Evolutionary conservation across 2,888 invertebrate species (phyloP).

Genomic region (Drosophila recens): DNA sequence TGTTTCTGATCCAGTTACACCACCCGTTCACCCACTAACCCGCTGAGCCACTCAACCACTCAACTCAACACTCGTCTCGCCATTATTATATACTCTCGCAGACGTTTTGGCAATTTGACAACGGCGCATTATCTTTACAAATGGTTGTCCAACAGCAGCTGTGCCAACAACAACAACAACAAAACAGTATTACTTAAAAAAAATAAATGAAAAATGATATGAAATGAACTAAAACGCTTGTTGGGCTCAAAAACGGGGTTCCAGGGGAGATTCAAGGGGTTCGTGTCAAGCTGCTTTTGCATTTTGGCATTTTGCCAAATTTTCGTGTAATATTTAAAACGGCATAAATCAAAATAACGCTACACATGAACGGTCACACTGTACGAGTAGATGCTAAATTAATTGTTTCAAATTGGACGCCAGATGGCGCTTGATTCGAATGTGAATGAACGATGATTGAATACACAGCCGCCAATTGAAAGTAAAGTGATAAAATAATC

Average conservation of each 20-base stretch:
- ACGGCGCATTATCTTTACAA: slow-evolving; percentile 74
- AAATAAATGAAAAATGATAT: slow-evolving; percentile 69
- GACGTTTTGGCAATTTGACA: slow-evolving; percentile 75
- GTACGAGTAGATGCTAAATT: slow-evolving; percentile 35
- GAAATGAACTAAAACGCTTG: slow-evolving; percentile 23
- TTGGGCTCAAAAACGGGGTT: not conserved
- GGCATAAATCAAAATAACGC: slow-evolving; percentile 67
- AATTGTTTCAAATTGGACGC: slow-evolving; percentile 55
- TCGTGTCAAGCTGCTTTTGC: slow-evolving; percentile 43
- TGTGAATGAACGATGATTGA: slow-evolving; percentile 22
- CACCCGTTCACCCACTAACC: not conserved
- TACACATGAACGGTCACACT: slow-evolving; percentile 24
- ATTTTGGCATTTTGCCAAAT: slow-evolving; percentile 54
- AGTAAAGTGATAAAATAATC: slow-evolving; percentile 7
- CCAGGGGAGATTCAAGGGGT: slow-evolving; percentile 1
- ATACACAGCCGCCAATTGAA: not conserved
- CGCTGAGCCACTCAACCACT: not conserved
- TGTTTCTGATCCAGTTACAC: slow-evolving; percentile 34
- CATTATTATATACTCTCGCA: slow-evolving; percentile 28
- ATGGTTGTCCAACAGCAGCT: slow-evolving; percentile 61
- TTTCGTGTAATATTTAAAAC: slow-evolving; percentile 66
- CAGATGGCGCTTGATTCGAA: slow-evolving; percentile 50
- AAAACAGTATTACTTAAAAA: slow-evolving; percentile 4
- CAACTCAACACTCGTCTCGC: slow-evolving; percentile 11
- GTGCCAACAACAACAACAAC: slow-evolving; percentile 31